These are phyloP conservation scores for Bombycilla garrulus DNA, from an alignment of 2,113 vertebrate genomes.

Conservation along the genomic window DNA sequence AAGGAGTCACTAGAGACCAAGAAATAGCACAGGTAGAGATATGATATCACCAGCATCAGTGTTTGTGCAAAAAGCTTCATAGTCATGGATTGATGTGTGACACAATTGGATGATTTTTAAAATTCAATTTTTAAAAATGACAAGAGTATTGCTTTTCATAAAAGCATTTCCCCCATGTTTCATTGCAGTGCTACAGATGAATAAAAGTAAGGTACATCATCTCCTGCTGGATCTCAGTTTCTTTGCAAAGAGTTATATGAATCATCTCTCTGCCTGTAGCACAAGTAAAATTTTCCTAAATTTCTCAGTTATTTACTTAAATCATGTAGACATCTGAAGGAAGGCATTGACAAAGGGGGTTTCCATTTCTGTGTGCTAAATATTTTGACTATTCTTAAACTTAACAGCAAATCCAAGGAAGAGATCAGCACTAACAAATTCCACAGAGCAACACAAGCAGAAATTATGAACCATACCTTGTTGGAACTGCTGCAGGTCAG, in stretches of 20 bases:
- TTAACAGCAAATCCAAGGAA: conserved; percentile 18
- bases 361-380: not conserved
- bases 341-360: not conserved
- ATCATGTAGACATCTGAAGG: not conserved
- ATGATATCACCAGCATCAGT: fast-evolving
- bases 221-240: not conserved
- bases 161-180: not conserved
- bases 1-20: not conserved
- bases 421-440: not conserved
- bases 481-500: not conserved
- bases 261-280: not conserved
- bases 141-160: not conserved
- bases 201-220: not conserved
- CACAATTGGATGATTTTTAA: not conserved
- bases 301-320: not conserved
- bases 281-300: not conserved
- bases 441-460: conserved; percentile 34
- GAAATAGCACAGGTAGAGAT: not conserved
- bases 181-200: not conserved
- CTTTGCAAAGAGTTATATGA: not conserved
- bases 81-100: not conserved
- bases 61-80: not conserved
- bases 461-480: conserved; percentile 6
- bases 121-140: not conserved
- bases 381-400: not conserved